Percentiles rank a stretch among this genome's conserved stretches.
These are phyloP conservation scores for Drosophila tropicalis DNA, from an alignment of 1,140 invertebrate species.

Conservation along the genomic window DNA sequence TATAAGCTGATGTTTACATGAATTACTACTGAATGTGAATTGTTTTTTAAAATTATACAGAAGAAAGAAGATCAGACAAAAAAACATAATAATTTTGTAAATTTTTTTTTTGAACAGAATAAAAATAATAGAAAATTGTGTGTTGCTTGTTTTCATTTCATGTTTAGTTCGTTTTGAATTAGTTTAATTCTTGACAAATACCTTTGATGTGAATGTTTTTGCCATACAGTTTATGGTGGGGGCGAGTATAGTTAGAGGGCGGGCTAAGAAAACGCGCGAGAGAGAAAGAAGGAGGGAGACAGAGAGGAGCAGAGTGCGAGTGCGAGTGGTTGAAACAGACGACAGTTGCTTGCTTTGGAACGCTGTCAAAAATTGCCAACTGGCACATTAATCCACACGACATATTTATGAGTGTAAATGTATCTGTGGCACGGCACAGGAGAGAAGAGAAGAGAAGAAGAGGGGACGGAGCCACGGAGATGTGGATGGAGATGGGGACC, in stretches of 20 bases:
- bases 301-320: too few relatives aligned
- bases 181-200: slow-evolving; percentile 18
- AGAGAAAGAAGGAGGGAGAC: too few relatives aligned
- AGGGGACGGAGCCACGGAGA: neutral
- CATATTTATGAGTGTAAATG: slow-evolving; percentile 78
- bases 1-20: too few relatives aligned
- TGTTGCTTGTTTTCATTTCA: slow-evolving; percentile 17
- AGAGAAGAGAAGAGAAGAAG: slow-evolving; percentile 1
- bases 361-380: slow-evolving; percentile 77
- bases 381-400: slow-evolving; percentile 80
- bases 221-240: neutral
- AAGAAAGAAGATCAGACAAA: too few relatives aligned
- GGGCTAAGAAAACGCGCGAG: too few relatives aligned
- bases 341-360: slow-evolving; percentile 52
- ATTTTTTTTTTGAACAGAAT: too few relatives aligned
- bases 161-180: slow-evolving; percentile 47
- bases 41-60: too few relatives aligned
- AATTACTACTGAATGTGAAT: too few relatives aligned
- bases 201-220: slow-evolving; percentile 8
- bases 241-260: too few relatives aligned
- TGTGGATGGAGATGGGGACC: neutral
- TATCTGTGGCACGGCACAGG: slow-evolving; percentile 27
- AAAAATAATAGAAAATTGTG: neutral
- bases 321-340: slow-evolving; percentile 26
- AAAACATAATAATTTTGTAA: too few relatives aligned